Conservation (phyloP, 2,888 invertebrate species). For the Lasioglossum morio region DNA sequence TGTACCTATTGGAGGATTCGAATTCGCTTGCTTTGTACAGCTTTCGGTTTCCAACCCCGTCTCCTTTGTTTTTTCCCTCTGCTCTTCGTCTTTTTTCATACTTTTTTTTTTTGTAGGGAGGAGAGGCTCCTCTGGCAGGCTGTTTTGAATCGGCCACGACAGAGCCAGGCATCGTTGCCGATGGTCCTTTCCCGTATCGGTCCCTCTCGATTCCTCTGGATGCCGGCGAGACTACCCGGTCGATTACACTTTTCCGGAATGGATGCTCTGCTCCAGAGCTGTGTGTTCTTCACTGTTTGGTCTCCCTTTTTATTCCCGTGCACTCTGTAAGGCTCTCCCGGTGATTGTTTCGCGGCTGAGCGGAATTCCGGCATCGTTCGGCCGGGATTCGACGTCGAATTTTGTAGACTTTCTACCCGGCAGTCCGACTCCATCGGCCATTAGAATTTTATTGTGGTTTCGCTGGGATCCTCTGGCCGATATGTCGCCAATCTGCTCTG, state of each 20-base stretch:
- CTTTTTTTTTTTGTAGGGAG: no score
- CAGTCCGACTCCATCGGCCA: no score
- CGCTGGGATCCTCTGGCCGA: no score
- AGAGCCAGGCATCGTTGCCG: background rate
- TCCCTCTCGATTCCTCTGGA: slow-evolving; percentile 1
- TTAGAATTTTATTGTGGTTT: no score
- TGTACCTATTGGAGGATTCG: background rate
- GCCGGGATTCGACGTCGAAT: background rate
- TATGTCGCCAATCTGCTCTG: no score
- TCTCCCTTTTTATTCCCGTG: background rate
- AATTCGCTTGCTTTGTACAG: background rate
- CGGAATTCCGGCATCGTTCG: background rate
- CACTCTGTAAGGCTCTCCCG: background rate
- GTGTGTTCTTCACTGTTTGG: background rate
- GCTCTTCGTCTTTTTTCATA: background rate
- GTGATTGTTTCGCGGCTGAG: background rate
- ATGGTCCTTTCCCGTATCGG: background rate
- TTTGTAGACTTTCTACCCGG: no score
- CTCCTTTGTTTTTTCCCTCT: background rate
- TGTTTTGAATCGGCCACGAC: background rate
- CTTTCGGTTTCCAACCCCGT: background rate
- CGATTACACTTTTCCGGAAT: slow-evolving; percentile 8
- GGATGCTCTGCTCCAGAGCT: background rate
- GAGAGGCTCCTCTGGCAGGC: background rate
- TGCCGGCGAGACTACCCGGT: background rate